phyloP scores from a whole-genome alignment of 2,888 invertebrate species.

The Xylota sylvarum region DNA sequence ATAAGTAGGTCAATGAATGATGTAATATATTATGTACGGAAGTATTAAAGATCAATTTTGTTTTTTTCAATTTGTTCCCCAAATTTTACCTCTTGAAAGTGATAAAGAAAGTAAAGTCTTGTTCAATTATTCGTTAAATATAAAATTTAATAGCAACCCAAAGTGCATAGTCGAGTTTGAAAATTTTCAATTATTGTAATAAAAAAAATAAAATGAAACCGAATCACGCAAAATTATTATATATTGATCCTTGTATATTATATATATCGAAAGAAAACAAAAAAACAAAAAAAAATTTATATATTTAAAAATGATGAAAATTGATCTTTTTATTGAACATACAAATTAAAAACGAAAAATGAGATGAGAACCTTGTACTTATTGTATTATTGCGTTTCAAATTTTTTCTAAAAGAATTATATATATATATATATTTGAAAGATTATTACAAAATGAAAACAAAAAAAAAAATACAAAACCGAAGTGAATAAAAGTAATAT shows the following conservation, averaged over 20 bases:
- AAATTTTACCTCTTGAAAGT: constrained; percentile 50
- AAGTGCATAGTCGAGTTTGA: constrained; percentile 64
- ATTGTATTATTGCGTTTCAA: constrained; percentile 76
- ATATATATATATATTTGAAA: constrained; percentile 61
- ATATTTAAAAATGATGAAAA: constrained; percentile 52
- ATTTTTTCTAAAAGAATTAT: constrained; percentile 73
- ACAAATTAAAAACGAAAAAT: constrained; percentile 53
- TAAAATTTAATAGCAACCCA: constrained; percentile 23
- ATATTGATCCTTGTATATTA: constrained; percentile 70
- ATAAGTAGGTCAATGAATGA: constrained; percentile 69
- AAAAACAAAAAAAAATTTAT: constrained; percentile 48
- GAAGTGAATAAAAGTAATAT: constrained; percentile 66
- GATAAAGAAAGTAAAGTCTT: constrained; percentile 43
- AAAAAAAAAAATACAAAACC: background rate
- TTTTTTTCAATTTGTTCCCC: constrained; percentile 36
- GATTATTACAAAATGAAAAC: constrained; percentile 46
- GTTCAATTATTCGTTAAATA: constrained; percentile 52
- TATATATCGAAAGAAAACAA: constrained; percentile 46
- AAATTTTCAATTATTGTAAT: constrained; percentile 62
- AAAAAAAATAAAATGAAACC: constrained; percentile 26
- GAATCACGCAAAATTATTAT: constrained; percentile 38
- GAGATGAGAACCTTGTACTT: constrained; percentile 70
- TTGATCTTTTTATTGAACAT: constrained; percentile 68
- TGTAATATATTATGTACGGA: constrained; percentile 43
- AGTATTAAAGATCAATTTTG: constrained; percentile 9